Percentiles rank a stretch among this genome's conserved stretches.
Evolutionary conservation across 2,888 invertebrate genomes (phyloP).

Genomic region (Rhimphoctona megacephalus): DNA sequence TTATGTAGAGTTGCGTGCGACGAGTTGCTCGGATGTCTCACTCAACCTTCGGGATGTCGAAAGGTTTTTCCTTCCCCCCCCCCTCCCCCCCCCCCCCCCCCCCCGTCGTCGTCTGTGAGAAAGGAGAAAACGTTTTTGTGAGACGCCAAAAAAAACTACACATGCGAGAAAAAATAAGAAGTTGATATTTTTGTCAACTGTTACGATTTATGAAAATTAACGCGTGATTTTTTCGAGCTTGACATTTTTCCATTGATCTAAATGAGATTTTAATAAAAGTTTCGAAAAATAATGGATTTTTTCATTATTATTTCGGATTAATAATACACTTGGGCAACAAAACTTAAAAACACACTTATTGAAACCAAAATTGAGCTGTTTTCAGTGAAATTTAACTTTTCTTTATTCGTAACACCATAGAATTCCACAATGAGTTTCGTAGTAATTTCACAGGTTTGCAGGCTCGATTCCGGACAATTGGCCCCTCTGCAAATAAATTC

Average conservation of each 20-base stretch:
- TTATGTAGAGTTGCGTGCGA: conserved; percentile 38
- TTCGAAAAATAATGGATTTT: too few species aligned
- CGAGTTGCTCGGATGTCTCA: conserved; percentile 34
- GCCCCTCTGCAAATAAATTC: conserved; percentile 41
- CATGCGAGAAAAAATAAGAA: not conserved
- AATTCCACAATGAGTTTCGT: not conserved
- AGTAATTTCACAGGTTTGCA: not conserved
- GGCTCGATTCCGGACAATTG: conserved; percentile 36
- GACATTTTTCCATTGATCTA: not conserved
- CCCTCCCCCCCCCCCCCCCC: too few species aligned
- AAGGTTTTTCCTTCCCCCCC: conserved; percentile 1
- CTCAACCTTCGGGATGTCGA: conserved; percentile 14
- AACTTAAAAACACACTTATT: not conserved
- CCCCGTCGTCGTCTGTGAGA: not conserved
- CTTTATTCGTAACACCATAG: not conserved
- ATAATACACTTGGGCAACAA: not conserved
- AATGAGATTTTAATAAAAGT: not conserved
- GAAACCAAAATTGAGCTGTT: not conserved
- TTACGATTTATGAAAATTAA: not conserved
- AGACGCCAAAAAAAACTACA: not conserved
- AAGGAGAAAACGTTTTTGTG: conserved; percentile 1
- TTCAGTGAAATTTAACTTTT: not conserved
- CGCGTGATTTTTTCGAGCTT: not conserved
- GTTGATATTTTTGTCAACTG: not conserved
- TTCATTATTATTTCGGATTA: too few species aligned